phyloP scores from a whole-genome alignment of 2,797 vertebrate genomes.

The Hyperoplus lanceolatus region DNA sequence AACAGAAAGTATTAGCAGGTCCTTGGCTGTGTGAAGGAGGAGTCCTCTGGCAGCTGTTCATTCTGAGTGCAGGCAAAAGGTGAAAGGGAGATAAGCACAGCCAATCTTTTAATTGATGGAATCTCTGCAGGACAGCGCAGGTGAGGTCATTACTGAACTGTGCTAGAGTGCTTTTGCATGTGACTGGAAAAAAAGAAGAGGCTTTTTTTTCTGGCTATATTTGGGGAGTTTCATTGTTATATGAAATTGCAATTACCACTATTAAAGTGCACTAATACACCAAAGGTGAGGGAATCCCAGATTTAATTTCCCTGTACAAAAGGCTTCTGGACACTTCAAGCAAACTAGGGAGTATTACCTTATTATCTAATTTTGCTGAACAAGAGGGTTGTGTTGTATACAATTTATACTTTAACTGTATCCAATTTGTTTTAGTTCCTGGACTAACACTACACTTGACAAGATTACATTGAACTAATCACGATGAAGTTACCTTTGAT shows the following conservation, averaged over 20 bases:
- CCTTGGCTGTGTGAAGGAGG: constrained; percentile 35
- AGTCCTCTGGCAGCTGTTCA: constrained; percentile 62
- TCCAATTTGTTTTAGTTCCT: no score
- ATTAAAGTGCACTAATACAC: constrained; percentile 6
- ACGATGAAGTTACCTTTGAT: no score
- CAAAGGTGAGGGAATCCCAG: constrained; percentile 11
- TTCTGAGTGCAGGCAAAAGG: constrained; percentile 56
- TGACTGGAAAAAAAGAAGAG: constrained; percentile 28
- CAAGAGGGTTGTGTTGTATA: neutral
- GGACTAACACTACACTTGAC: no score
- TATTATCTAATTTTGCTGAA: constrained; percentile 69
- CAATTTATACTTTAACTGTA: no score
- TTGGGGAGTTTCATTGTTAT: neutral
- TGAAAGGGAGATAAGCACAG: constrained; percentile 56
- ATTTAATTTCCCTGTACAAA: constrained; percentile 20
- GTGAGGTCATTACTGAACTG: constrained; percentile 14
- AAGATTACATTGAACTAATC: no score
- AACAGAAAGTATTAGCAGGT: constrained; percentile 33
- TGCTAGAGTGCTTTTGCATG: constrained; percentile 23
- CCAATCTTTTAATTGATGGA: constrained; percentile 74
- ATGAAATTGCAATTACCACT: neutral
- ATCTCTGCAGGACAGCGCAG: constrained; percentile 42
- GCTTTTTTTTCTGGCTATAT: constrained; percentile 18
- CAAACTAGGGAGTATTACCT: constrained; percentile 65
- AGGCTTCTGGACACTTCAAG: constrained; percentile 60